Conservation (phyloP, 2,797 vertebrate species). For the Erpetoichthys calabaricus region DNA sequence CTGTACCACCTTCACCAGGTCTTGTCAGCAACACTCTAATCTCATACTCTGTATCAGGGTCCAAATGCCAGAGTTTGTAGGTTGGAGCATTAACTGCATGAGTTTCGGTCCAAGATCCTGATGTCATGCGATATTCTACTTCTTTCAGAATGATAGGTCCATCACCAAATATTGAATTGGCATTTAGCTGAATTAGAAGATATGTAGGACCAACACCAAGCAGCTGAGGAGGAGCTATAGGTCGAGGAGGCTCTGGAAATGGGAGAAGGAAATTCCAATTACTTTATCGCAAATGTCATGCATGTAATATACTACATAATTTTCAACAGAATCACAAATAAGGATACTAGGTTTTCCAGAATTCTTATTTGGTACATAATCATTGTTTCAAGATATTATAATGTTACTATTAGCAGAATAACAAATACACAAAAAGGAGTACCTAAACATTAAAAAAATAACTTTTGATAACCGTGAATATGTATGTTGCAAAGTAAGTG, state of each 20-base stretch:
- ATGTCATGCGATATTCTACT: slow-evolving; percentile 92
- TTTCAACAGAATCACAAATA: too few relatives aligned
- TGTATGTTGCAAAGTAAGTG: too few relatives aligned
- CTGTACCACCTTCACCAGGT: slow-evolving; percentile 87
- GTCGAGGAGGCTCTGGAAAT: slow-evolving; percentile 76
- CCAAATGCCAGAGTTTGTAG: slow-evolving; percentile 94
- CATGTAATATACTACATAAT: too few relatives aligned
- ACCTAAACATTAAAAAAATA: too few relatives aligned
- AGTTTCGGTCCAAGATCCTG: slow-evolving; percentile 89
- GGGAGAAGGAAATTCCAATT: slow-evolving; percentile 4
- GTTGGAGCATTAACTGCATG: slow-evolving; percentile 90
- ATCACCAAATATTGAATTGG: slow-evolving; percentile 94
- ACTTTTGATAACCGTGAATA: too few relatives aligned
- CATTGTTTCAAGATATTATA: too few relatives aligned
- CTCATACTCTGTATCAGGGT: slow-evolving; percentile 93
- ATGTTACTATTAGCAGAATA: too few relatives aligned
- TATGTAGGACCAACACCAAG: slow-evolving; percentile 88
- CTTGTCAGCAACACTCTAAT: slow-evolving; percentile 84
- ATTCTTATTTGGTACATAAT: too few relatives aligned
- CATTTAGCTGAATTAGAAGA: slow-evolving; percentile 88
- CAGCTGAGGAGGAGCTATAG: slow-evolving; percentile 88
- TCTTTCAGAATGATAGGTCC: slow-evolving; percentile 93
- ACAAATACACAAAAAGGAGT: too few relatives aligned
- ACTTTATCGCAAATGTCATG: background rate
- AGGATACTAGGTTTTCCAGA: too few relatives aligned